A percentile compares a stretch with the other conserved stretches of the same genome.
These are phyloP conservation scores for Anas bernieri DNA, from an alignment of 2,797 vertebrate species.

Conservation along the genomic window DNA sequence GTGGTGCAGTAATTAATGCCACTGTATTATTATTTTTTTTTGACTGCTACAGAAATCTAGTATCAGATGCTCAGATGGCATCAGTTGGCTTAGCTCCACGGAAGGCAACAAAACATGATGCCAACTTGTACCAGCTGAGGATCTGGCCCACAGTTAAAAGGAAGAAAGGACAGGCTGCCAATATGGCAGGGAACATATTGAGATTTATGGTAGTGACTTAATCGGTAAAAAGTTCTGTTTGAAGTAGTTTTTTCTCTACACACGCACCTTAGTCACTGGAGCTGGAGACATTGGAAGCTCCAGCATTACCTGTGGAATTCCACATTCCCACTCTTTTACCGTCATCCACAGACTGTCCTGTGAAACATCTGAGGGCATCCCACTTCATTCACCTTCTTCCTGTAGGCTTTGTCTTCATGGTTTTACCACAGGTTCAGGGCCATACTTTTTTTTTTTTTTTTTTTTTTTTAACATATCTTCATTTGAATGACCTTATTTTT, in stretches of 20 bases:
- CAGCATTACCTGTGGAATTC: not conserved
- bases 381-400: not conserved
- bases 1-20: conserved; percentile 53
- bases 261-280: conserved; percentile 27
- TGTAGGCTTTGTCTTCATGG: not conserved
- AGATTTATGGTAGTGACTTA: conserved; percentile 61
- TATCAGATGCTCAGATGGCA: conserved; percentile 70
- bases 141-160: conserved; percentile 63
- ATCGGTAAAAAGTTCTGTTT: conserved; percentile 58
- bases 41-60: conserved; percentile 39
- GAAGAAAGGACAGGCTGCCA: conserved; percentile 58
- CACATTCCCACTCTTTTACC: not conserved
- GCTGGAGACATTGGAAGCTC: conserved; percentile 9
- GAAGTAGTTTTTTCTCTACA: conserved; percentile 12
- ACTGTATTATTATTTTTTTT: conserved; percentile 29
- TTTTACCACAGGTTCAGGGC: not conserved
- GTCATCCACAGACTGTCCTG: not conserved
- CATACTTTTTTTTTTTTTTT: not conserved
- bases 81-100: conserved; percentile 62
- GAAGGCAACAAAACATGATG: conserved; percentile 51
- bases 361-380: not conserved
- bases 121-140: conserved; percentile 55
- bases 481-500: not conserved
- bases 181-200: conserved; percentile 71
- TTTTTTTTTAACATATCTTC: not conserved